These are phyloP conservation scores for Penelope pileata DNA, from an alignment of 2,113 vertebrate genomes.

Conservation along the genomic window DNA sequence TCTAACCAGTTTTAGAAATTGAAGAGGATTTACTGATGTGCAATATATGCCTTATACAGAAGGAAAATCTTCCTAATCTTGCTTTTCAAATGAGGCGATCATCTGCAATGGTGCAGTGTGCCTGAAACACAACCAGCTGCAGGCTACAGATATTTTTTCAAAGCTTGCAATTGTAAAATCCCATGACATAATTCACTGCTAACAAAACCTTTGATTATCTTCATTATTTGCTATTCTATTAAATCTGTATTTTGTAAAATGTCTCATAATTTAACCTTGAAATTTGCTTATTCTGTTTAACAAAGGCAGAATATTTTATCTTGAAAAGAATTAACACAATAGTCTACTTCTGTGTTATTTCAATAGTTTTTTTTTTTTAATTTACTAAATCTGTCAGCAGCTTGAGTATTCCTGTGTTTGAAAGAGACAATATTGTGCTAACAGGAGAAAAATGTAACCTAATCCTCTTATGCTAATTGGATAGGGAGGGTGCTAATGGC, in stretches of 20 bases:
- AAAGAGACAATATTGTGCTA: background rate
- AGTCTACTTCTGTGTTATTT: background rate
- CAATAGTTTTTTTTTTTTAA: background rate
- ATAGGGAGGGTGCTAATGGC: background rate
- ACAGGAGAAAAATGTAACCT: background rate
- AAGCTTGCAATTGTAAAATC: background rate
- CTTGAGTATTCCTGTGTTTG: background rate
- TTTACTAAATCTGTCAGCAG: background rate
- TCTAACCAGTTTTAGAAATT: constrained; percentile 6
- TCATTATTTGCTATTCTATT: background rate
- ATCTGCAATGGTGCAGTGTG: background rate
- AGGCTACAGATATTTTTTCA: background rate
- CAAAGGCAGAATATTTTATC: background rate
- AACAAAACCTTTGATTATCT: constrained; percentile 16
- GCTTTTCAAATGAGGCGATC: constrained; percentile 11
- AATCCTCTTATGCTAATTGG: constrained; percentile 14
- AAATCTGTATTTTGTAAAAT: background rate
- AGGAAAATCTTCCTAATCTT: constrained; percentile 11
- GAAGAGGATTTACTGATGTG: constrained; percentile 3
- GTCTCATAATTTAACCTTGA: background rate
- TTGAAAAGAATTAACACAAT: background rate
- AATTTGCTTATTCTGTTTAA: constrained; percentile 3
- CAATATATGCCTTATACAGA: background rate
- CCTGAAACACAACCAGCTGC: constrained; percentile 10
- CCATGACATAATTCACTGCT: background rate